Evolutionary conservation across 1,140 invertebrate genomes (phyloP), one percentile per base, ranked within the genome.

Genomic region (Neocloeon triangulifer): DNA sequence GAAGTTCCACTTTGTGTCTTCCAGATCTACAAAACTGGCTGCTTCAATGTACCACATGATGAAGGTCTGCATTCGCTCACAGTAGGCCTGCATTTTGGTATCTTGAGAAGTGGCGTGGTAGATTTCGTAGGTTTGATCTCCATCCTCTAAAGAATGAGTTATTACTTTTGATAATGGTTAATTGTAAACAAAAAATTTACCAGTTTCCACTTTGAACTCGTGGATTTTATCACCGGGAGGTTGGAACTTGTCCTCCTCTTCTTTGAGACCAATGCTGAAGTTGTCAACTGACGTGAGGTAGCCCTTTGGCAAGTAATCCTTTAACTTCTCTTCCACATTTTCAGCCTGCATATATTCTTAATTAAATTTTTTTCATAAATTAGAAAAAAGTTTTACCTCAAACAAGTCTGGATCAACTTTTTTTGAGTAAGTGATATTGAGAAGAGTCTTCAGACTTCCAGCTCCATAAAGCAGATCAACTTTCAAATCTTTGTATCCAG

Each of bases 31-130:
- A 47, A 78, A 94, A 27, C 69, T 78, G 8, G 78, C 78, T 4
- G 81, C 88, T 63, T 96, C 91, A 43, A 97, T 82, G 48, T 77
- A 97, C 76, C 84, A 97, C 32, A 95, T 51, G 8, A 95, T 57
- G 47, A 95, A 89, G 5, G 82, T 86, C 57, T 94, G 84, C 34
- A 96, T 56, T 35, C 77, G 63, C 40, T 71, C 55, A 48, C 92
- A 81, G 49, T 77, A 94, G 10, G 70, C 60, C 17, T 64, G 47
- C 45, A 92, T n/a, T n/a, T n/a, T n/a, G n/a, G n/a, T n/a, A n/a
- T n/a, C n/a, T n/a, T n/a, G n/a, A 14, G 68, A 64, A 23, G 59
- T 61, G 10, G 57, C 60, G 37, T 65, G 66, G 44, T 80, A 91
- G 8, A 92, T 65, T 55, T 86, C 79, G 56, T 80, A 92, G 9